phyloP scores from a whole-genome alignment of 2,113 vertebrate genomes.

The Bujurquina vittata region DNA sequence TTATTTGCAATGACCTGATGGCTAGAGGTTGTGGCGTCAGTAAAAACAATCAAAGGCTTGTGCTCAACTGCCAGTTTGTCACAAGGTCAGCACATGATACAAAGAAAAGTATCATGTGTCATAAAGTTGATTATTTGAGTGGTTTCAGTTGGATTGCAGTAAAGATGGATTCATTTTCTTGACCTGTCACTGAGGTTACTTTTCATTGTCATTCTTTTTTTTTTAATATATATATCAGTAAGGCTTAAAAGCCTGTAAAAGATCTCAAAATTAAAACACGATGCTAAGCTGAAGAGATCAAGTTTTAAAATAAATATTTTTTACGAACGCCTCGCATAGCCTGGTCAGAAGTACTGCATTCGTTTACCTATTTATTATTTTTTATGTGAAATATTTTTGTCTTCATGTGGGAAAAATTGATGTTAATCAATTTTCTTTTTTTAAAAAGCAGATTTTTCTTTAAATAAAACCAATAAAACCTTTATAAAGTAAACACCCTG shows the following conservation, averaged over 20 bases:
- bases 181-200: background rate
- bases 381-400: background rate
- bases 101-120: constrained; percentile 10
- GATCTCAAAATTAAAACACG: background rate
- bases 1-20: constrained; percentile 13
- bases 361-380: background rate
- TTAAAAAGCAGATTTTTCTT: background rate
- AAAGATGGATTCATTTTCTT: background rate
- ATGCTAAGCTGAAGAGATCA: background rate
- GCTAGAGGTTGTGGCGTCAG: background rate
- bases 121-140: constrained; percentile 4
- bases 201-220: background rate
- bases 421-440: background rate
- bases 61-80: constrained; percentile 8
- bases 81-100: constrained; percentile 43
- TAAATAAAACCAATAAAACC: background rate
- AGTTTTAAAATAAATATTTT: background rate
- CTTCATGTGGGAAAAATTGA: background rate
- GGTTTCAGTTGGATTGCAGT: background rate
- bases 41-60: constrained; percentile 12
- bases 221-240: background rate
- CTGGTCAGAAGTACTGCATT: background rate
- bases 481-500: background rate
- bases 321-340: background rate
- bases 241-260: background rate